Evolutionary conservation across 2,113 vertebrate genomes (phyloP), one percentile per base, ranked within the genome.

Genomic region (Orcinus orca): DNA sequence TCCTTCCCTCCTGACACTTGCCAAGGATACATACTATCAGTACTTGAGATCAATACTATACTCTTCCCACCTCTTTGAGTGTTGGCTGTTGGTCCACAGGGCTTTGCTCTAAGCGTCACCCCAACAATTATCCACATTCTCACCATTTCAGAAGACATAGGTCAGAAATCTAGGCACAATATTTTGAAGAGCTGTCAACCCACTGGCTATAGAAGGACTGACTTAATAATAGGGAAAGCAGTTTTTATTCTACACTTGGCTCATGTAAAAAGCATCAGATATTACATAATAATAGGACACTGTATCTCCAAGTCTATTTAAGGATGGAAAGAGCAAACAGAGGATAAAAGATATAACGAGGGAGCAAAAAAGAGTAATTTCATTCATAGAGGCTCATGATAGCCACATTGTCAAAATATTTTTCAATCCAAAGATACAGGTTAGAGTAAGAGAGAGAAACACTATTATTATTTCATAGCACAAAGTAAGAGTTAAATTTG

Each of bases 351-450:
- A 94, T 67, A 21, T 79, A 95, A 63, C 68, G 80, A 90, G 68
- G 29, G 63, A 92, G 44, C 33, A 60, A 70, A 50, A 74, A 47
- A 84, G 63, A 73, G 94, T 29, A 85, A 9, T 60, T 96, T 95
- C 79, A 62, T 67, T 93, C 50, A 33, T 2, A 65, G 29, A 88
- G 82, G 41, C 65, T 96, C 65, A 29, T 60, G 88, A 96, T 33
- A 77, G 60, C 87, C 77, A 91, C n/a, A 41, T 14, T 93, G 94
- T 94, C 96, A 96, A 96, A 97, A 96, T 97, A 95, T 91, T 96
- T 94, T 91, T 71, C 44, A 86, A 53, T 74, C 79, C 58, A 90
- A 92, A 97, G 60, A 70, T 21, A 94, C 53, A 90, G 77, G 85
- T 81, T 60, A 60, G 86, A 93, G 94, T 95, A 90, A 96, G 31